Percentiles rank a stretch among this genome's conserved stretches.
These are phyloP conservation scores for Diplodus puntazzo DNA, from an alignment of 2,797 vertebrate species.

Conservation along the genomic window DNA sequence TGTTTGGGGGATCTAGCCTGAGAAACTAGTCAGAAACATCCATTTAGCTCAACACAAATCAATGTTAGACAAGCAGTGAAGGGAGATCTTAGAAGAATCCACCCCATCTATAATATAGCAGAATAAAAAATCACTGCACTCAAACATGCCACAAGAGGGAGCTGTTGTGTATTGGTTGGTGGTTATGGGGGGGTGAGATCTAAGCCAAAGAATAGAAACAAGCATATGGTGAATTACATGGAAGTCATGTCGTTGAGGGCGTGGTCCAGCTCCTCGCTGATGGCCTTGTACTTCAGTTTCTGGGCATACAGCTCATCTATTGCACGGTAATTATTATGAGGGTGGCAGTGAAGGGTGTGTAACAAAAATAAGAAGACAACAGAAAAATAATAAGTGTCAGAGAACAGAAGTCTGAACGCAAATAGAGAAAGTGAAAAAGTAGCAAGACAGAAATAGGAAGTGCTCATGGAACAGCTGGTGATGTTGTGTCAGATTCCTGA, in stretches of 20 bases:
- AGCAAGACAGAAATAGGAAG: slow-evolving; percentile 70
- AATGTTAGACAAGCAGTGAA: slow-evolving; percentile 1
- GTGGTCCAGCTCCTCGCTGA: slow-evolving; percentile 99
- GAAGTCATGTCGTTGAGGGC: slow-evolving; percentile 99
- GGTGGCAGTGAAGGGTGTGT: slow-evolving; percentile 40
- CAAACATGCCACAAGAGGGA: slow-evolving; percentile 71
- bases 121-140: slow-evolving; percentile 31
- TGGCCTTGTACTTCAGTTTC: slow-evolving; percentile 99
- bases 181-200: slow-evolving; percentile 18
- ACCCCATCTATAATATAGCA: not conserved
- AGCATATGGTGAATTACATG: slow-evolving; percentile 91
- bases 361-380: slow-evolving; percentile 38
- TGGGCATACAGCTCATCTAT: slow-evolving; percentile 98
- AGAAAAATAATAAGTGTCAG: slow-evolving; percentile 43
- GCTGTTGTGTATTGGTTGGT: slow-evolving; percentile 30
- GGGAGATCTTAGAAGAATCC: not conserved
- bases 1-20: not conserved
- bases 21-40: not conserved
- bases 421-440: slow-evolving; percentile 48
- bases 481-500: slow-evolving; percentile 77
- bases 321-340: slow-evolving; percentile 70
- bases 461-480: slow-evolving; percentile 70
- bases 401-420: slow-evolving; percentile 45
- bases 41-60: slow-evolving; percentile 17
- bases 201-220: slow-evolving; percentile 58